Percentiles rank a stretch among this genome's conserved stretches.
phyloP scores from a whole-genome alignment of 2,797 vertebrate genomes.

The Acipenser transmontanus region DNA sequence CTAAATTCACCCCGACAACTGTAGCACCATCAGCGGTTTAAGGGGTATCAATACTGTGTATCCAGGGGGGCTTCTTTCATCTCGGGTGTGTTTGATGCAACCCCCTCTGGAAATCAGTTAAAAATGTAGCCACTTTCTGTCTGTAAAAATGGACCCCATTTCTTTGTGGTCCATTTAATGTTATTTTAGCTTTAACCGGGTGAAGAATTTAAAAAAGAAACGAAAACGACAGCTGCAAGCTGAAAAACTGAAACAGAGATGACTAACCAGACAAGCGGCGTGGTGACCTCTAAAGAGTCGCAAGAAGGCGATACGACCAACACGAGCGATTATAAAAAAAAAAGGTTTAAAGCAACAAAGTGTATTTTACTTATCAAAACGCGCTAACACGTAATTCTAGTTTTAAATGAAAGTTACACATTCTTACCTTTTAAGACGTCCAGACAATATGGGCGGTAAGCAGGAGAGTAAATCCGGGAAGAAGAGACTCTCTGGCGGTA shows the following conservation, averaged over 20 bases:
- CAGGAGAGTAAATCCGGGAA: conserved; percentile 5
- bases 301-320: conserved; percentile 5
- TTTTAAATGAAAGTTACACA: background rate
- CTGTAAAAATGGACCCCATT: too few relatives aligned
- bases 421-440: conserved; percentile 11
- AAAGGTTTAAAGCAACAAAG: background rate
- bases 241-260: background rate
- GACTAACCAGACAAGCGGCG: conserved; percentile 1
- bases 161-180: too few relatives aligned
- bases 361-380: background rate
- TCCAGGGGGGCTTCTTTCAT: too few relatives aligned
- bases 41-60: too few relatives aligned
- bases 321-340: background rate
- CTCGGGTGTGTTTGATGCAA: too few relatives aligned
- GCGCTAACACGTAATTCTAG: background rate
- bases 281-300: conserved; percentile 20
- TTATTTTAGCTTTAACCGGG: too few relatives aligned
- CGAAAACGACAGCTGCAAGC: too few relatives aligned
- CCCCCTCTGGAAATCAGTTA: too few relatives aligned
- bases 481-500: conserved; percentile 27
- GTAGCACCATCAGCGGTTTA: too few relatives aligned
- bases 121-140: too few relatives aligned
- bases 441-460: conserved; percentile 8
- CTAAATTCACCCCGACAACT: too few relatives aligned
- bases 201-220: too few relatives aligned